Evolutionary conservation across 1,140 invertebrate genomes (phyloP), one percentile per base, ranked within the genome.

Genomic region (Zaprionus nigranus): DNA sequence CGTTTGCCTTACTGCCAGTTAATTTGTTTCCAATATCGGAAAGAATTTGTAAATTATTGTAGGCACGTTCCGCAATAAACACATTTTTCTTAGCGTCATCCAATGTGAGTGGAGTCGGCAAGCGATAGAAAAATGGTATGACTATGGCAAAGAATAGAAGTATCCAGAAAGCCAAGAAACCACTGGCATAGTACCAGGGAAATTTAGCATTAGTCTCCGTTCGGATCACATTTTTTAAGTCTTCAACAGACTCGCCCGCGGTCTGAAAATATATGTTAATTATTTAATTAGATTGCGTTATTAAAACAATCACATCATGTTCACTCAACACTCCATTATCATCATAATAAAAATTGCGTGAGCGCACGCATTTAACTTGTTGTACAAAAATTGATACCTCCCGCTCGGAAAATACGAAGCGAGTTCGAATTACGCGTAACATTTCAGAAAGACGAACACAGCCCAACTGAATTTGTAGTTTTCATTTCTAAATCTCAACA

Each of bases 11-110:
- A 78, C 95, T 95, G 17, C 95, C 95, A 12, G 93, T 93, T 6
- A 95, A 93, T 81, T 96, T 93, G 17, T 96, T 96, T 0, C 96
- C 96, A 49, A 96, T 94, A 11, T 94, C 93, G 3, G 95, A 96
- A 57, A 97, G 93, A 70, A 95, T 94, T 15, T 94, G 90, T 3
- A 97, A 92, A 80, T 96, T 76, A 3, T 54, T 46, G 30, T 90
- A 75, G 0, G 92, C 90, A 11, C 82, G 67, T 43, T 92, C 91
- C 0, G 79, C 78, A 36, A 92, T 79, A 22, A 92, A 92, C 17
- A 75, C 34, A 7, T 76, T 82, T 0, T 68, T 72, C 3, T 77
- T 56, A 0, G 59, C 40, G 4, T 72, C 51, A 22, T 91, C 78
- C 7, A 90, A 51, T 6, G 75, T 86, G 2, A 92, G 7, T 5